These are phyloP conservation scores for Pao palembangensis DNA, from an alignment of 2,113 vertebrate genomes.

Conservation along the genomic window DNA sequence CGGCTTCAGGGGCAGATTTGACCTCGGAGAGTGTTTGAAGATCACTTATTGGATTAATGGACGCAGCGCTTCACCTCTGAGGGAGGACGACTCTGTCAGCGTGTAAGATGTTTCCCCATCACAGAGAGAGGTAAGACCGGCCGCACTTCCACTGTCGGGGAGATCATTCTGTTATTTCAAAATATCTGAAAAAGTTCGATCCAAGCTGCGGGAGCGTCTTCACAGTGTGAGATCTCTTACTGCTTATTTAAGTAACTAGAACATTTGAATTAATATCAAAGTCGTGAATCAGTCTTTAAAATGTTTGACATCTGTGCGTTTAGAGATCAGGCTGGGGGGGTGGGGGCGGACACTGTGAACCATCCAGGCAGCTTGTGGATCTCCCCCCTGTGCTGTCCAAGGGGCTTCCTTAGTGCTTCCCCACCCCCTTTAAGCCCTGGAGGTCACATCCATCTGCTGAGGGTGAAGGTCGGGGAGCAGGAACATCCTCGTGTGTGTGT, in stretches of 20 bases:
- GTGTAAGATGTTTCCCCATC: slow-evolving; percentile 78
- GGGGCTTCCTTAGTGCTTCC: slow-evolving; percentile 32
- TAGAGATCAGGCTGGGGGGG: slow-evolving; percentile 2
- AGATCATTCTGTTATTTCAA: too few relatives aligned
- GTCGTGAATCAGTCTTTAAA: not conserved
- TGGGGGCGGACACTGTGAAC: not conserved
- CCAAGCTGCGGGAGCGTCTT: too few relatives aligned
- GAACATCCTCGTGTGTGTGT: slow-evolving; percentile 6
- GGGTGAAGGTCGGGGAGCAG: slow-evolving; percentile 24
- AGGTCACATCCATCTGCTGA: slow-evolving; percentile 45
- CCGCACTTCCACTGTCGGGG: too few relatives aligned
- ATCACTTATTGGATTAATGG: slow-evolving; percentile 2
- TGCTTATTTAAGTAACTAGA: not conserved
- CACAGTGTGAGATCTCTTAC: not conserved
- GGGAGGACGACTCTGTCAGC: slow-evolving; percentile 58
- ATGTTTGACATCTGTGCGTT: slow-evolving; percentile 17
- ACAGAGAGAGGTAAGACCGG: slow-evolving; percentile 78
- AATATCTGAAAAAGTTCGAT: too few relatives aligned
- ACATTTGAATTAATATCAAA: not conserved
- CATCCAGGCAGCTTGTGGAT: too few relatives aligned
- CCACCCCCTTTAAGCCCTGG: slow-evolving; percentile 32
- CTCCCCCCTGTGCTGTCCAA: not conserved
- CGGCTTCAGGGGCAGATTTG: not conserved
- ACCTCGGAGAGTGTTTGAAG: not conserved
- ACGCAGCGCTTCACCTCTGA: not conserved